Percentiles rank a stretch among this genome's conserved stretches.
These are phyloP conservation scores for Phyllostomus discolor DNA, from an alignment of 2,113 vertebrate genomes.

Conservation along the genomic window DNA sequence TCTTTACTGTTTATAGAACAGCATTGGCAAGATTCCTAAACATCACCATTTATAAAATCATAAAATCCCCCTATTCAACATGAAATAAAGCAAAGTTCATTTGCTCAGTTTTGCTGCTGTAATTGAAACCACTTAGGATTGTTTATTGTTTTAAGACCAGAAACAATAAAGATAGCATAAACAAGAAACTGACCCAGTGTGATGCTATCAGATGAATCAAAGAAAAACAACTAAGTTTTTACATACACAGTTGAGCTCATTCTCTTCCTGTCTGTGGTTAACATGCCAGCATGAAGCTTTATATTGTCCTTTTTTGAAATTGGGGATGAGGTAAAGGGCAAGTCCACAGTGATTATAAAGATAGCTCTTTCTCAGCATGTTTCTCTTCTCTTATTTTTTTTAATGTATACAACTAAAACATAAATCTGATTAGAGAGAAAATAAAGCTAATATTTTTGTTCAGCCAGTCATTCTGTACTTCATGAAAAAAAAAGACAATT, in stretches of 20 bases:
- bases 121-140: slow-evolving; percentile 73
- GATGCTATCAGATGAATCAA: slow-evolving; percentile 69
- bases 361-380: background rate
- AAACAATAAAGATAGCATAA: slow-evolving; percentile 71
- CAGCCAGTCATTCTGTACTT: background rate
- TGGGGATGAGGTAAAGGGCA: slow-evolving; percentile 25
- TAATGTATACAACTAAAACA: background rate
- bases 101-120: slow-evolving; percentile 64
- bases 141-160: slow-evolving; percentile 75
- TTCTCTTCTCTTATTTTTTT: background rate
- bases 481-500: background rate
- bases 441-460: background rate
- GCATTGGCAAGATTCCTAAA: slow-evolving; percentile 66
- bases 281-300: slow-evolving; percentile 37
- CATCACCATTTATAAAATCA: slow-evolving; percentile 70
- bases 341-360: background rate
- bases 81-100: slow-evolving; percentile 71
- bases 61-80: slow-evolving; percentile 61
- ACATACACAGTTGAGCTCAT: slow-evolving; percentile 68
- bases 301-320: slow-evolving; percentile 28
- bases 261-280: slow-evolving; percentile 54
- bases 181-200: slow-evolving; percentile 68
- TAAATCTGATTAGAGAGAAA: background rate
- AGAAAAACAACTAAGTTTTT: slow-evolving; percentile 69
- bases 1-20: slow-evolving; percentile 68